Conservation (phyloP, 1,140 invertebrate genomes). For the Sitodiplosis mosellana region DNA sequence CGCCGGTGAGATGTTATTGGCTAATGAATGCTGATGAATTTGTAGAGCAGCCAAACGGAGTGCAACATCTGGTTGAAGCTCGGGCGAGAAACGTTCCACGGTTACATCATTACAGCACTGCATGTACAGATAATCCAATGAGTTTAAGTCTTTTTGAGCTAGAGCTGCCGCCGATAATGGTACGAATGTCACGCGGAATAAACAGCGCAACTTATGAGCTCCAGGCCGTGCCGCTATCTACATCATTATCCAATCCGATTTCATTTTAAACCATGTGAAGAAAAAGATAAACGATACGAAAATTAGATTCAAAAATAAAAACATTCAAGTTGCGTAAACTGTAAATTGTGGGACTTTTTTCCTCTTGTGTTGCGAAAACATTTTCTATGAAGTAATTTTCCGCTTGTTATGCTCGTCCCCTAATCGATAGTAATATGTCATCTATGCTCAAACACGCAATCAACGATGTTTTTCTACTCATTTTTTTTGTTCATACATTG, state of each 20-base stretch:
- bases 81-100: conserved; percentile 74
- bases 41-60: conserved; percentile 70
- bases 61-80: conserved; percentile 73
- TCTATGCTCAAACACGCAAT: too few species aligned
- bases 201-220: conserved; percentile 70
- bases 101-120: conserved; percentile 87
- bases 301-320: too few species aligned
- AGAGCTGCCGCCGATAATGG: conserved; percentile 66
- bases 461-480: too few species aligned
- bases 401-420: too few species aligned
- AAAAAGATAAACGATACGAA: too few species aligned
- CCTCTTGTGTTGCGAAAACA: too few species aligned
- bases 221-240: conserved; percentile 76
- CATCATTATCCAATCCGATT: conserved; percentile 7
- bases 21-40: conserved; percentile 72
- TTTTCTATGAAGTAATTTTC: too few species aligned
- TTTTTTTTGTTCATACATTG: too few species aligned
- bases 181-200: conserved; percentile 76
- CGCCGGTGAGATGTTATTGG: conserved; percentile 48
- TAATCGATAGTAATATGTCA: too few species aligned
- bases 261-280: not conserved
- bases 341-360: too few species aligned
- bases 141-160: conserved; percentile 59
- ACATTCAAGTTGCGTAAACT: too few species aligned
- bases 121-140: conserved; percentile 78